These are phyloP conservation scores for Haliclona indistincta DNA, from an alignment of 37 sponge, comb jelly and placozoan species.

Conservation along the genomic window DNA sequence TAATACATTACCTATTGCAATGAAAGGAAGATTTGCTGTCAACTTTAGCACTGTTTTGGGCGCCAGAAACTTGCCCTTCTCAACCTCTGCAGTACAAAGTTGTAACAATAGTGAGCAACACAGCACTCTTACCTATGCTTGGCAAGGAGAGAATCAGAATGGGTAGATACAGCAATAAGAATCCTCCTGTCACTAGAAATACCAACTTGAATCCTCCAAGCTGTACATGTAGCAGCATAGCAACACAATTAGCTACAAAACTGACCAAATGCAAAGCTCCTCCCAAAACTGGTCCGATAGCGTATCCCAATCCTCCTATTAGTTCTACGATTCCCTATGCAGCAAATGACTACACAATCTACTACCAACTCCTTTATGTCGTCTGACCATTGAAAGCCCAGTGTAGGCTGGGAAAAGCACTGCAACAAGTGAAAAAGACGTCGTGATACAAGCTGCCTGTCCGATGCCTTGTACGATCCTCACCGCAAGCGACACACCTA, in stretches of 20 bases:
- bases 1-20: no score
- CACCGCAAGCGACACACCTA: constrained; percentile 4
- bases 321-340: constrained; percentile 57
- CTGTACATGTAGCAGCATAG: no score
- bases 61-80: no score
- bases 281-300: constrained; percentile 47
- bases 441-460: constrained; percentile 29
- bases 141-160: neutral
- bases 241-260: no score
- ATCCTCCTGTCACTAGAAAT: constrained; percentile 22
- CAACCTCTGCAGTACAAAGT: no score
- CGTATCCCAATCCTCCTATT: constrained; percentile 45
- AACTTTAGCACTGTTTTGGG: no score
- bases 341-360: neutral
- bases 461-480: constrained; percentile 51
- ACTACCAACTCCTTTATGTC: constrained; percentile 9
- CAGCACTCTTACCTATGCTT: constrained; percentile 6
- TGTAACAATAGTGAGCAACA: no score
- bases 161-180: constrained; percentile 10
- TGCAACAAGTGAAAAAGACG: constrained; percentile 27
- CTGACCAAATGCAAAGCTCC: constrained; percentile 47
- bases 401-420: constrained; percentile 13
- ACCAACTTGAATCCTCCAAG: constrained; percentile 48
- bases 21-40: no score
- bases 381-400: constrained; percentile 13